Evolutionary conservation across 2,797 vertebrate species (phyloP).

Genomic region (Poecile montanus): DNA sequence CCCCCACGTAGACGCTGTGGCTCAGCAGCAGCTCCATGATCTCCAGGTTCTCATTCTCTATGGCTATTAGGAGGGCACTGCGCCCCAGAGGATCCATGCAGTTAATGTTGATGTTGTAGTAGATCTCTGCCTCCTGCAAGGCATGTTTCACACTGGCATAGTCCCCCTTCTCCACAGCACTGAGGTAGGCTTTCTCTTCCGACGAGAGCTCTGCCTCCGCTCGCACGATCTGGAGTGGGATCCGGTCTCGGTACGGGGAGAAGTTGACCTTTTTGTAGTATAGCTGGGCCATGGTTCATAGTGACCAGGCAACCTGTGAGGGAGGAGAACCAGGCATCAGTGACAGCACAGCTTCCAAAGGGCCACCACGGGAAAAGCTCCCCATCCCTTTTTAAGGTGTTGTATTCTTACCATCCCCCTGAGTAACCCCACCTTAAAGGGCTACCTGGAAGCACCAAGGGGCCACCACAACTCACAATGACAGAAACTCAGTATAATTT

Average conservation of each 20-base stretch:
- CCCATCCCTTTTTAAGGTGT: neutral
- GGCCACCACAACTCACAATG: neutral
- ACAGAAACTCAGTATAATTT: neutral
- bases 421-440: neutral
- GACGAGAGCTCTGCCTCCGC: constrained; percentile 92
- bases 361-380: accelerated
- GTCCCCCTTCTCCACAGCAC: constrained; percentile 94
- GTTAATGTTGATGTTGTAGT: constrained; percentile 97
- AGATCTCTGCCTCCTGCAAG: constrained; percentile 92
- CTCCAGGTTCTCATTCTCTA: constrained; percentile 96
- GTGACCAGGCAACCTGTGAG: constrained; percentile 68
- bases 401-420: neutral
- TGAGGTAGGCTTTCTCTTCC: constrained; percentile 93
- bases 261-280: constrained; percentile 97
- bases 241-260: constrained; percentile 93
- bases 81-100: constrained; percentile 95
- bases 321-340: neutral
- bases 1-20: constrained; percentile 90
- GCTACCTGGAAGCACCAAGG: neutral
- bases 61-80: constrained; percentile 93
- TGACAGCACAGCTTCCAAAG: neutral
- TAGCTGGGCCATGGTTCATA: constrained; percentile 86
- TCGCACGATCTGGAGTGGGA: constrained; percentile 92
- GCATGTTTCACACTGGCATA: constrained; percentile 94
- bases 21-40: constrained; percentile 94